Conservation (phyloP, 64 coral and sea anemone genomes). For the Dendronephthya gigantea region DNA sequence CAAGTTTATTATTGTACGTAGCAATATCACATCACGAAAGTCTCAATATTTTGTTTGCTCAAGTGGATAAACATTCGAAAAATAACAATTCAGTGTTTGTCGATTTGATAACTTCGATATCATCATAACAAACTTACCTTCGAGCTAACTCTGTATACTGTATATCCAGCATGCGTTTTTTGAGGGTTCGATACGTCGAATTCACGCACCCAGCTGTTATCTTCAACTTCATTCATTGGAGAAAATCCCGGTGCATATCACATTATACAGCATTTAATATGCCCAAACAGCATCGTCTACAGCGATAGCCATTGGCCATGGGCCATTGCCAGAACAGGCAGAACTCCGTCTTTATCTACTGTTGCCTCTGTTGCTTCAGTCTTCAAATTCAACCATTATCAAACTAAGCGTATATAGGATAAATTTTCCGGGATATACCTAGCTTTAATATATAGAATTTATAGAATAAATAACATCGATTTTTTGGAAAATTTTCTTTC, state of each 20-base stretch:
- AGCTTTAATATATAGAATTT: neutral
- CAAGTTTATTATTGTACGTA: no score
- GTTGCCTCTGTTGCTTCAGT: neutral
- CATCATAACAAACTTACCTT: conserved; percentile 27
- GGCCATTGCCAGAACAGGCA: no score
- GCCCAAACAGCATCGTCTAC: no score
- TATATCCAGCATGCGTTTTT: conserved; percentile 68
- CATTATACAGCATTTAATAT: no score
- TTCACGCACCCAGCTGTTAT: conserved; percentile 58
- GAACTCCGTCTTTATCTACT: no score
- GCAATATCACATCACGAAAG: no score
- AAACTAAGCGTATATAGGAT: neutral
- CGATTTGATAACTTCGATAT: no score
- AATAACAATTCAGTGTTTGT: no score
- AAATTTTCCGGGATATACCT: neutral
- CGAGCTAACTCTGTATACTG: conserved; percentile 51
- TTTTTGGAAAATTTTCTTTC: neutral
- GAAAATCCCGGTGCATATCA: neutral
- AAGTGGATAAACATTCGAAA: no score
- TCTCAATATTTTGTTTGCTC: no score
- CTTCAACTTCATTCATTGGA: conserved; percentile 1
- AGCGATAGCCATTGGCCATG: no score
- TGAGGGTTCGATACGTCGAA: conserved; percentile 86
- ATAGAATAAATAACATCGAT: neutral
- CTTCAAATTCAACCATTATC: neutral